These are phyloP conservation scores for Habroteleia sp. DNA, from an alignment of 2,888 invertebrate species.

Conservation along the genomic window DNA sequence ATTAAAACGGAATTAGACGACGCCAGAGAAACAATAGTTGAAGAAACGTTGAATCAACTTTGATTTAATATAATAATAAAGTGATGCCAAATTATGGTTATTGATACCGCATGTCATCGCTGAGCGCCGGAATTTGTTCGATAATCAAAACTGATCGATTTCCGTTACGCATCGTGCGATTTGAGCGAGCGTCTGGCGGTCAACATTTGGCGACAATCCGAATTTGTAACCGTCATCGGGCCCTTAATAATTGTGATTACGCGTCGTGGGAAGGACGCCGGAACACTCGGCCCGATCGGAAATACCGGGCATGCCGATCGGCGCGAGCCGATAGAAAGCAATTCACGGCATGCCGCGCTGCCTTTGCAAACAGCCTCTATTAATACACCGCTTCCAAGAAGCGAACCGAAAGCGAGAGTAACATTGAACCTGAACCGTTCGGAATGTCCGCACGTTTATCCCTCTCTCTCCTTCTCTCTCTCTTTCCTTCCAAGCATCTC, in stretches of 20 bases:
- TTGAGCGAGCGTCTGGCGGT: background rate
- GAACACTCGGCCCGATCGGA: constrained; percentile 49
- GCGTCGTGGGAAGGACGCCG: constrained; percentile 49
- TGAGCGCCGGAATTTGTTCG: background rate
- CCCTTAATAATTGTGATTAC: constrained; percentile 51
- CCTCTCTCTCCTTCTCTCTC: constrained; percentile 45
- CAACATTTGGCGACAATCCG: constrained; percentile 15
- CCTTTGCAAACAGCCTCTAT: constrained; percentile 62
- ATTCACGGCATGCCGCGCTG: constrained; percentile 51
- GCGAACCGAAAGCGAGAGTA: constrained; percentile 74
- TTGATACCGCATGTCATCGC: background rate
- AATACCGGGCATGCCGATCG: constrained; percentile 61
- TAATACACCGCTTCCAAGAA: constrained; percentile 68
- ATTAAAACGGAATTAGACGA: too few species aligned
- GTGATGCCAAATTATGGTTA: too few species aligned
- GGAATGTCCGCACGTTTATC: constrained; percentile 61
- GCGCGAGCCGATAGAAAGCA: constrained; percentile 61
- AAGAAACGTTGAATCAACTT: too few species aligned
- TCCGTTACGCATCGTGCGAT: constrained; percentile 12
- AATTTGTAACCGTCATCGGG: constrained; percentile 33
- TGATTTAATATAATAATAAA: too few species aligned
- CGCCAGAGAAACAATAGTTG: too few species aligned
- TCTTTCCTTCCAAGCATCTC: background rate
- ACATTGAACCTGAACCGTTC: constrained; percentile 71
- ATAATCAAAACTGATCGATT: constrained; percentile 19